phyloP scores from a whole-genome alignment of 1,140 invertebrate genomes.

The Chironomus striatipennis region DNA sequence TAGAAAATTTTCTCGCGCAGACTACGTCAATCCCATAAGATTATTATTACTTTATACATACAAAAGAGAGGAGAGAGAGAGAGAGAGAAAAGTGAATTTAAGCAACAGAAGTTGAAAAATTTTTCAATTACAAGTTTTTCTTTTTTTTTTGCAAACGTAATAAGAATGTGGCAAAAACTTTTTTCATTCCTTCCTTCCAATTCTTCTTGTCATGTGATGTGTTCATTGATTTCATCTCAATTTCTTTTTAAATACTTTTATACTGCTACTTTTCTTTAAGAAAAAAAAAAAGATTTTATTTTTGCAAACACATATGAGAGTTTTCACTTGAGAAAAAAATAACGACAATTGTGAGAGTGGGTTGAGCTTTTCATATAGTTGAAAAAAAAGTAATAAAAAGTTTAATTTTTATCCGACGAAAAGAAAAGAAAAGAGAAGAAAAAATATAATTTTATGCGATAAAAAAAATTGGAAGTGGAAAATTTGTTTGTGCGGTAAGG shows the following conservation, averaged over 20 bases:
- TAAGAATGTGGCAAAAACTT: not conserved
- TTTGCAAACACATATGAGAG: not conserved
- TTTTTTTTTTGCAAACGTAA: not conserved
- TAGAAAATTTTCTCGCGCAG: constrained; percentile 1
- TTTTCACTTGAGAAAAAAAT: not conserved
- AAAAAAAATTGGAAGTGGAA: constrained; percentile 3
- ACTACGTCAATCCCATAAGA: not conserved
- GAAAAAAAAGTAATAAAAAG: not conserved
- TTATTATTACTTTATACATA: not conserved
- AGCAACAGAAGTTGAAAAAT: constrained; percentile 7
- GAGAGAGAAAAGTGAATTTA: too few species aligned
- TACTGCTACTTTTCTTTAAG: not conserved
- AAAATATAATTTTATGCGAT: not conserved
- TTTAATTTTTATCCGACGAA: not conserved
- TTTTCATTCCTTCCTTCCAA: not conserved
- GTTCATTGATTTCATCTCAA: constrained; percentile 13
- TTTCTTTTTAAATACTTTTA: constrained; percentile 10
- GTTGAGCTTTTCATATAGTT: not conserved
- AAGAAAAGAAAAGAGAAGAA: not conserved
- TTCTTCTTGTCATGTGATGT: not conserved
- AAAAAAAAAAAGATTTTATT: too few species aligned
- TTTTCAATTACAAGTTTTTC: not conserved
- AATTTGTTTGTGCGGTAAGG: not conserved
- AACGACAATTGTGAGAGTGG: not conserved
- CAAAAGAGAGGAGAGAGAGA: too few species aligned